Conservation (phyloP, 2,888 invertebrate species). For the Cabera pusaria region DNA sequence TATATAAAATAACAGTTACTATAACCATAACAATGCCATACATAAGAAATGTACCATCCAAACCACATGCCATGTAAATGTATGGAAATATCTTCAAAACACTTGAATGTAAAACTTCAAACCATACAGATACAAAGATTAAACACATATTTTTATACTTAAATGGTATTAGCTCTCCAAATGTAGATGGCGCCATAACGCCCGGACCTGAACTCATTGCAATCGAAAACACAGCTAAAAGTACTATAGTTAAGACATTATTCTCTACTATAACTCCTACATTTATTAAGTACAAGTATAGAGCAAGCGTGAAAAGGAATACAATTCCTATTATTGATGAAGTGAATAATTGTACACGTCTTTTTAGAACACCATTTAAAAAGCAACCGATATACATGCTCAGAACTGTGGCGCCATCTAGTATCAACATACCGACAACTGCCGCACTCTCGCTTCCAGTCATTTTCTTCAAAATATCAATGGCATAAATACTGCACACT, state of each 20-base stretch:
- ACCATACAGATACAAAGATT: conserved; percentile 16
- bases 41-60: conserved; percentile 33
- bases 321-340: conserved; percentile 6
- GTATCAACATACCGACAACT: conserved; percentile 37
- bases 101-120: conserved; percentile 13
- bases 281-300: conserved; percentile 11
- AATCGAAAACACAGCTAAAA: conserved; percentile 8
- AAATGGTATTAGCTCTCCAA: conserved; percentile 21
- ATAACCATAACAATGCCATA: conserved; percentile 24
- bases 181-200: conserved; percentile 21
- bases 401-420: conserved; percentile 35
- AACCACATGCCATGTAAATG: conserved; percentile 23
- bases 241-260: conserved; percentile 1
- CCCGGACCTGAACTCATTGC: conserved; percentile 8
- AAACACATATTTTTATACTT: conserved; percentile 17
- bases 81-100: conserved; percentile 25
- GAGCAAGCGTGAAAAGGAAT: conserved; percentile 5
- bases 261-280: conserved; percentile 1
- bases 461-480: conserved; percentile 38
- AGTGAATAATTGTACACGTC: conserved; percentile 16
- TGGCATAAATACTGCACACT: conserved; percentile 32
- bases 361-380: conserved; percentile 21
- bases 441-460: conserved; percentile 30
- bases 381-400: conserved; percentile 32
- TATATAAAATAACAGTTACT: conserved; percentile 24